These are phyloP conservation scores for Amblyornis subalaris DNA, from an alignment of 2,113 vertebrate genomes.

Conservation along the genomic window DNA sequence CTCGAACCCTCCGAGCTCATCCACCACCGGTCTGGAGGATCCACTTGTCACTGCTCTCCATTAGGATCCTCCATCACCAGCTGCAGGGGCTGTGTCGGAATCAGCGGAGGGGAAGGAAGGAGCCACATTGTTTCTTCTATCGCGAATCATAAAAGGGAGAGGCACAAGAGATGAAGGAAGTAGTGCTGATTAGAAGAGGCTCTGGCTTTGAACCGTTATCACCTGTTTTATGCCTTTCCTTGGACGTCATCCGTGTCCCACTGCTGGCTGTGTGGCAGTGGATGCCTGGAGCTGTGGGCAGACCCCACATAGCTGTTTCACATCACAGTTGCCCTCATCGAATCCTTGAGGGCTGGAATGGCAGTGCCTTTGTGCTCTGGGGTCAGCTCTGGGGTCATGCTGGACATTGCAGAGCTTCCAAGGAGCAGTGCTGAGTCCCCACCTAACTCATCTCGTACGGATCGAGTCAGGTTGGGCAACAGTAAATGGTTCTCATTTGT, in stretches of 20 bases:
- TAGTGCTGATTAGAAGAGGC: background rate
- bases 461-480: background rate
- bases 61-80: background rate
- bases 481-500: background rate
- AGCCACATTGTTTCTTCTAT: background rate
- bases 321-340: background rate
- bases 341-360: background rate
- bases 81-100: background rate
- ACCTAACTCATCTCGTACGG: fast-evolving
- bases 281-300: background rate
- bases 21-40: background rate
- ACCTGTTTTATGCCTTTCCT: background rate
- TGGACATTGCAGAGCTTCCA: background rate
- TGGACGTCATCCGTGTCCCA: background rate
- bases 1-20: background rate
- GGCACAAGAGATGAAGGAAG: background rate
- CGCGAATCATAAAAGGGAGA: background rate
- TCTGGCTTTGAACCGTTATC: background rate
- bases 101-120: background rate
- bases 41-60: fast-evolving
- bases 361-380: background rate
- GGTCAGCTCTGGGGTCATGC: background rate
- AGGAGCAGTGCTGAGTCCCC: background rate
- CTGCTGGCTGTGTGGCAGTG: fast-evolving
- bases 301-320: background rate